phyloP scores from a whole-genome alignment of 1,140 invertebrate species.

The Hyphantria cunea region DNA sequence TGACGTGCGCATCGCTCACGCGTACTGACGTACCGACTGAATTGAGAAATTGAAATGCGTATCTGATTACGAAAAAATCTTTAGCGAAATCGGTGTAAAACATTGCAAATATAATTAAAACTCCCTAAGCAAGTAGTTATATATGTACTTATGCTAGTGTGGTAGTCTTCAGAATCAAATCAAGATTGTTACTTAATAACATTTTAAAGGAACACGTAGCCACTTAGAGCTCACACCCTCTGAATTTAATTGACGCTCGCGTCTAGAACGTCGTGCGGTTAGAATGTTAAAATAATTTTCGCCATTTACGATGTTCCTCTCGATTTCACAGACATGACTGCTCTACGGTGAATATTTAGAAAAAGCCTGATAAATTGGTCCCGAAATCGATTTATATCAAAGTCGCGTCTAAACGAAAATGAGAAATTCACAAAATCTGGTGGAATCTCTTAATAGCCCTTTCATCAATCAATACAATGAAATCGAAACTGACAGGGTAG shows the following conservation, averaged over 20 bases:
- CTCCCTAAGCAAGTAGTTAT: conserved; percentile 4
- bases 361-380: conserved; percentile 66
- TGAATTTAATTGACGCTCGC: conserved; percentile 43
- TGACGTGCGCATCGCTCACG: conserved; percentile 70
- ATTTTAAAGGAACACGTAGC: conserved; percentile 36
- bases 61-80: conserved; percentile 59
- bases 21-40: conserved; percentile 72
- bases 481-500: conserved; percentile 53
- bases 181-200: conserved; percentile 34
- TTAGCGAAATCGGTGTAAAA: conserved; percentile 32
- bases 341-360: conserved; percentile 61
- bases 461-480: conserved; percentile 73
- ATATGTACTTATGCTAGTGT: background rate
- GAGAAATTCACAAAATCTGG: conserved; percentile 72
- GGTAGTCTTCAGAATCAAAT: conserved; percentile 32
- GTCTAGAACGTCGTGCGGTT: conserved; percentile 37
- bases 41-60: conserved; percentile 75
- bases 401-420: conserved; percentile 62
- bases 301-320: conserved; percentile 56
- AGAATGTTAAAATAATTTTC: conserved; percentile 57
- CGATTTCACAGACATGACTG: conserved; percentile 57
- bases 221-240: conserved; percentile 35
- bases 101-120: conserved; percentile 29
- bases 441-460: conserved; percentile 66
- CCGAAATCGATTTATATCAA: conserved; percentile 65